A percentile compares a stretch with the other conserved stretches of the same genome.
phyloP scores from a whole-genome alignment of 2,888 invertebrate genomes.

The Dryadula phaetusa region DNA sequence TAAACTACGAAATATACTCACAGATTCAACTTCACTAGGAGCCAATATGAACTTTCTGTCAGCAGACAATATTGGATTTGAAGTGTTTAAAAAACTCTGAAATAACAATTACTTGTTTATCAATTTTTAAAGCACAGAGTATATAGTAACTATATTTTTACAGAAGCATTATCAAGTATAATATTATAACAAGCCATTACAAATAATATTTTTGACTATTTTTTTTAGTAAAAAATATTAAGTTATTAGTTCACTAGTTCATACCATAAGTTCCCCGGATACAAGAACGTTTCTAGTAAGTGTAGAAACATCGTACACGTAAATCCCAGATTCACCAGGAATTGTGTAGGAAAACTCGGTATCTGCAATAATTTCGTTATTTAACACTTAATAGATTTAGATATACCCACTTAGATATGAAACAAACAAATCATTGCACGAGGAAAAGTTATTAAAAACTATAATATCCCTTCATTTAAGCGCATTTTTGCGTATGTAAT shows the following conservation, averaged over 20 bases:
- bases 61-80: conserved; percentile 72
- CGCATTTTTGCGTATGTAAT: not conserved
- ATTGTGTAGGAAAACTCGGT: conserved; percentile 82
- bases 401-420: not conserved
- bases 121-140: not conserved
- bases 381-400: too few species aligned
- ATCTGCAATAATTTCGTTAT: conserved; percentile 65
- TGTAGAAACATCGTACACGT: conserved; percentile 75
- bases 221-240: too few species aligned
- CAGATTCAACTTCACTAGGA: conserved; percentile 71
- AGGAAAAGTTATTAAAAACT: not conserved
- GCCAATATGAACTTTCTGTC: conserved; percentile 74
- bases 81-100: conserved; percentile 71
- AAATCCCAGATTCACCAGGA: conserved; percentile 70
- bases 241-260: too few species aligned
- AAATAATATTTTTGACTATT: too few species aligned
- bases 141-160: too few species aligned
- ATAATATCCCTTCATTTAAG: not conserved
- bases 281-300: conserved; percentile 65
- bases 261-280: conserved; percentile 75
- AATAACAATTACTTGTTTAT: conserved; percentile 47
- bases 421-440: not conserved
- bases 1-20: conserved; percentile 52
- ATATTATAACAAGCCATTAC: too few species aligned
- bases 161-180: not conserved